Evolutionary conservation across 1,140 invertebrate species (phyloP), one percentile per base, ranked within the genome.

Genomic region (Aphelinus certus): DNA sequence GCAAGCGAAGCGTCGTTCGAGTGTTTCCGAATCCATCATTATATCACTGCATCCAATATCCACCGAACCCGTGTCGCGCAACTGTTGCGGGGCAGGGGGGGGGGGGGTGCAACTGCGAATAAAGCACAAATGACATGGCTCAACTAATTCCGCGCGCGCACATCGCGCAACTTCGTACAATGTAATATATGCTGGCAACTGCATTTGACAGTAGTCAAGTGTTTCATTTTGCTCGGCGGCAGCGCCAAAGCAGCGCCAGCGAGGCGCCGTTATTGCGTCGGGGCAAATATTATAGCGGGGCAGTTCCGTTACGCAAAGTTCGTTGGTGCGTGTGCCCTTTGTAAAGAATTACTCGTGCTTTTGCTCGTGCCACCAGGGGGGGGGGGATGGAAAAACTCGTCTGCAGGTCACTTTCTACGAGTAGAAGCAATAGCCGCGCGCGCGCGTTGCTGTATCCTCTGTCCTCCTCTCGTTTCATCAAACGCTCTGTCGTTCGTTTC

Each of bases 181-280:
- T 47, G 46, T 66, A 73, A 73, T 73, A 73, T 58, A 66, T 51
- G 63, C 55, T 42, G 49, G 66, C 26, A 73, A 73, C 47, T 73
- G 63, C 71, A 73, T 73, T 64, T 65, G 55, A 65, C 43, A 51
- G 45, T 66, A 73, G 56, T 73, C 53, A 26, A 73, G 63, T 60
- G 48, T 73, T 73, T 66, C 56, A 66, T 73, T 73, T 56, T 51
- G 6, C n/a, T 56, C 26, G 26, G 4, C n/a, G 55, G 3, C 58
- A 65, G 43, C 48, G 55, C 9, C 7, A 56, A n/a, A 26, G 26
- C 26, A 56, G 55, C 9, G 55, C 9, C 7, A 56, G 10, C n/a
- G 57, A 58, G 57, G n/a, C 60, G 60, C 58, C 68, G 69, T 62
- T 71, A 63, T 71, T 62, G 63, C 63, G 2, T 43, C 42, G 26